Evolutionary conservation across 2,797 vertebrate species (phyloP), one percentile per base, ranked within the genome.

Genomic region (Phoxinus dragarum): DNA sequence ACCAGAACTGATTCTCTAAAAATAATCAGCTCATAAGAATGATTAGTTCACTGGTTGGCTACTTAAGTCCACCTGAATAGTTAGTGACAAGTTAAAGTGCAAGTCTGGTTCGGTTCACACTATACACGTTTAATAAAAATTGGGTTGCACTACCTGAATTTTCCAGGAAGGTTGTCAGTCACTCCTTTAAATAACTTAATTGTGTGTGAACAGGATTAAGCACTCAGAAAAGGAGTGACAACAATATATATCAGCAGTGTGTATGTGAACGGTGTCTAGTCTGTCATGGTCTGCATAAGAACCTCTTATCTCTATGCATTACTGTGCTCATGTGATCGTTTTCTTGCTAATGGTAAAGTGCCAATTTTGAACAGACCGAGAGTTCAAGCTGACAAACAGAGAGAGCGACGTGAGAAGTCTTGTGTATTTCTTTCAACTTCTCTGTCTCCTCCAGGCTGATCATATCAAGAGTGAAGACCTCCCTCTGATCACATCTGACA

Each of bases 401-500:
- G 64, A 52, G 27, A 66, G 34, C n/a, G 74, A 80, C 23, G 19
- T 81, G 89, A 85, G 86, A 80, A 31, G 3, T 88, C 74, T 88
- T 84, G 82, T 79, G 82, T 42, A 44, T 27, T 66, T 83, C 68
- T 86, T 90, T 90, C 82, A 84, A 21, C 42, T 72, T 84, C 71
- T 76, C 88, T 88, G 47, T 72, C 86, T 91, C 89, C 88, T 86
- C 85, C 82, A 27, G 88, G 44, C 17, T 38, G 72, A 87, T 91
- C 86, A 79, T 66, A 86, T 88, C 89, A 87, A 85, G 19, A 69
- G 81, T 67, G 67, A 85, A 84, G 86, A 87, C 83, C 38, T 90
- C 92, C 89, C 88, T 90, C 90, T 89, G 87, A 86, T 89, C 88
- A 86, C 78, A 86, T 87, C 75, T 88, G 86, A 92, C 91, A 91